phyloP scores from a whole-genome alignment of 2,113 vertebrate genomes.

The Pygoscelis antarcticus region DNA sequence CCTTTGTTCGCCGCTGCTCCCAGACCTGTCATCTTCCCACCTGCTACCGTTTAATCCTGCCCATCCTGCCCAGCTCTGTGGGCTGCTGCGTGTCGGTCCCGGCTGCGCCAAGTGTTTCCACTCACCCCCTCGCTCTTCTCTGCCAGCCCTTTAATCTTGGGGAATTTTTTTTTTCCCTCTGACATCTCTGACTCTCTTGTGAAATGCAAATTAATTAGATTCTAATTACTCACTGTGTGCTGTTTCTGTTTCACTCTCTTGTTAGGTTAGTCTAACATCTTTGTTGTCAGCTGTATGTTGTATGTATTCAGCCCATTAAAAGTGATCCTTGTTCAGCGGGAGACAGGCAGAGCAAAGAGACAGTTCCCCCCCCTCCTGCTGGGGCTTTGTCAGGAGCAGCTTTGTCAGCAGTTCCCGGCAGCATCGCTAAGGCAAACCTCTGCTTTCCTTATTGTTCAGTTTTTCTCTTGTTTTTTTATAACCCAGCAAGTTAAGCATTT shows the following conservation, averaged over 20 bases:
- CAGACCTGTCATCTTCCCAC: slow-evolving; percentile 46
- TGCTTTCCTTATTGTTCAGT: neutral
- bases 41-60: slow-evolving; percentile 55
- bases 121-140: neutral
- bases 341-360: slow-evolving; percentile 2
- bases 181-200: slow-evolving; percentile 72
- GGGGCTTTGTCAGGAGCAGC: slow-evolving; percentile 6
- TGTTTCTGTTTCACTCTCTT: slow-evolving; percentile 53
- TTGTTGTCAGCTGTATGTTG: slow-evolving; percentile 44
- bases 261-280: slow-evolving; percentile 62
- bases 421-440: neutral
- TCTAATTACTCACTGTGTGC: slow-evolving; percentile 80
- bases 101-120: neutral
- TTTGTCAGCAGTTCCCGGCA: slow-evolving; percentile 11
- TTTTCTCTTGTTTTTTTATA: neutral
- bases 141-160: slow-evolving; percentile 65
- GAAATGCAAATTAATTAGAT: slow-evolving; percentile 83
- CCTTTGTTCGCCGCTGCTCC: neutral
- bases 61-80: neutral
- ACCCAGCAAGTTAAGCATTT: neutral
- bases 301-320: slow-evolving; percentile 37
- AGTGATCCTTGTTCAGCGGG: slow-evolving; percentile 2
- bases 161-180: neutral
- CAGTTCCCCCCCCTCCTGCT: neutral
- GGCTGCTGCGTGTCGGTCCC: neutral